Evolutionary conservation across 2,797 vertebrate genomes (phyloP).

Genomic region (Labroides dimidiatus): DNA sequence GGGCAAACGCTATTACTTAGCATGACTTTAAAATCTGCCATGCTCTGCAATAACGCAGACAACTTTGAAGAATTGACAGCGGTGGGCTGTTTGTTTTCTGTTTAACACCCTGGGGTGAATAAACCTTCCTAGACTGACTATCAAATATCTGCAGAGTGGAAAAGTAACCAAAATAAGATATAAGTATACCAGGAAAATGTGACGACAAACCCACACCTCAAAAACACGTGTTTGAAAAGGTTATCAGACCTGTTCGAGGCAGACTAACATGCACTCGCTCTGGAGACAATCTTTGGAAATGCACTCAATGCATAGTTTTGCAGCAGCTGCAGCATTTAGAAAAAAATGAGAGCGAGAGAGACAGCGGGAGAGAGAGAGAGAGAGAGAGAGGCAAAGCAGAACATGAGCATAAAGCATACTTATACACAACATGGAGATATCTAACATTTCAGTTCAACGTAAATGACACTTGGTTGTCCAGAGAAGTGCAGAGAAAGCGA

Average conservation of each 20-base stretch:
- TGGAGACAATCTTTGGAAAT: conserved; percentile 85
- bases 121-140: conserved; percentile 14
- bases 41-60: neutral
- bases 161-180: neutral
- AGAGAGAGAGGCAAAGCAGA: conserved; percentile 41
- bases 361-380: too few species aligned
- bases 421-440: conserved; percentile 66
- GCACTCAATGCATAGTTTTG: conserved; percentile 84
- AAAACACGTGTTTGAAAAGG: conserved; percentile 27
- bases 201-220: conserved; percentile 30
- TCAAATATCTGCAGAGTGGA: conserved; percentile 18
- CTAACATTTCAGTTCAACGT: conserved; percentile 60
- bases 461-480: conserved; percentile 68
- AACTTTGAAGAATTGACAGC: neutral
- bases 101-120: conserved; percentile 5
- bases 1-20: neutral
- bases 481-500: conserved; percentile 72
- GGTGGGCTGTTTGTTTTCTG: neutral
- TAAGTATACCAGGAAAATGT: conserved; percentile 5
- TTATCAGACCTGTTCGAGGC: conserved; percentile 24
- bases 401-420: conserved; percentile 65
- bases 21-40: conserved; percentile 1
- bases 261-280: conserved; percentile 42
- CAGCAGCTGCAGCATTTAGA: conserved; percentile 79
- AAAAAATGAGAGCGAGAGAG: conserved; percentile 20